A percentile compares a stretch with the other conserved stretches of the same genome.
These are phyloP conservation scores for Pardalotus punctatus DNA, from an alignment of 2,113 vertebrate species.

Conservation along the genomic window DNA sequence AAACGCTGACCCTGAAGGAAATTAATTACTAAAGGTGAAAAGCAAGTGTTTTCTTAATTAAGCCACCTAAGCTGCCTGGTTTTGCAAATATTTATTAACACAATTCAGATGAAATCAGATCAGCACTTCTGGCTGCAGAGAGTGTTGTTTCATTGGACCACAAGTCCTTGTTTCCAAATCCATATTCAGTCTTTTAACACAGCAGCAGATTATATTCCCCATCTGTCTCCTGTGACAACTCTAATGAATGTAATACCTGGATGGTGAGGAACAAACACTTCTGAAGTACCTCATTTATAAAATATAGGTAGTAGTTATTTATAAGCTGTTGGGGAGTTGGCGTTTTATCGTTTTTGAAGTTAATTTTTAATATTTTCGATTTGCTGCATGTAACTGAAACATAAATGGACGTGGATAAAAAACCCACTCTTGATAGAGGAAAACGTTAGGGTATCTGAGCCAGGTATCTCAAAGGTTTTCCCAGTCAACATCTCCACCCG, in stretches of 20 bases:
- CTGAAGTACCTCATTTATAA: conserved; percentile 2
- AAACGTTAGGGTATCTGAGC: background rate
- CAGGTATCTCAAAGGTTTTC: background rate
- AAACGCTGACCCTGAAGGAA: conserved; percentile 64
- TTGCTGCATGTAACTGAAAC: background rate
- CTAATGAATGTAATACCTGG: background rate
- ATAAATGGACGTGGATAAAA: background rate
- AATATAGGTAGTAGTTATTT: background rate
- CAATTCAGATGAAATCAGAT: conserved; percentile 57
- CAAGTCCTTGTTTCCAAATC: background rate
- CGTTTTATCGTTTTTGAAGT: background rate
- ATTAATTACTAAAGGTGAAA: conserved; percentile 70
- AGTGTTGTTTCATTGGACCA: conserved; percentile 16
- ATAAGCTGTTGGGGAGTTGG: background rate
- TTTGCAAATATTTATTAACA: conserved; percentile 55
- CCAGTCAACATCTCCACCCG: background rate
- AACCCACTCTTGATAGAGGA: background rate
- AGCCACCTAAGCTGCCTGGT: conserved; percentile 64
- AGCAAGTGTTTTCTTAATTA: conserved; percentile 73
- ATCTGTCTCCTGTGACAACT: background rate
- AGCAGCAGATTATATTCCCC: conserved; percentile 24
- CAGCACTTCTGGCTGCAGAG: conserved; percentile 34
- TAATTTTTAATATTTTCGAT: background rate
- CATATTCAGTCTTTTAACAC: conserved; percentile 40
- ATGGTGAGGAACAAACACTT: background rate